Evolutionary conservation across 2,797 vertebrate genomes (phyloP).

Genomic region (Gobio occitaniae): DNA sequence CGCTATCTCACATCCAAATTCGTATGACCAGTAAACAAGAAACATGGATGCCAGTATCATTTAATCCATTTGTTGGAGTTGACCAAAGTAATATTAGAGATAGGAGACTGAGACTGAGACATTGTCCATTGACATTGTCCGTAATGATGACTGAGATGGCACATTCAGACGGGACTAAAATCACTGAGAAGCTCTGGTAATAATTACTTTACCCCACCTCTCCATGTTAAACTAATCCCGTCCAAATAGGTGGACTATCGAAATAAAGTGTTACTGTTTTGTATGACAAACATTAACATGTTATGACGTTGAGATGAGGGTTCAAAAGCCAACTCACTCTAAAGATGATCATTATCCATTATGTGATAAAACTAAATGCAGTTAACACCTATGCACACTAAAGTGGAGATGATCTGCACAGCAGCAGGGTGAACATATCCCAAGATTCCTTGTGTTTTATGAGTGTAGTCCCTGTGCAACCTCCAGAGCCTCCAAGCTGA

Average conservation of each 20-base stretch:
- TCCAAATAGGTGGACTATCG: background rate
- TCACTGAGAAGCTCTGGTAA: no score
- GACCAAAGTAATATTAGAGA: no score
- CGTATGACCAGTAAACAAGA: no score
- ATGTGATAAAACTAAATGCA: background rate
- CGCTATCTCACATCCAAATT: background rate
- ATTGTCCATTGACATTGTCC: no score
- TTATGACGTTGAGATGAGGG: background rate
- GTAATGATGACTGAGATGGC: no score
- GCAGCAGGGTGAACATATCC: background rate
- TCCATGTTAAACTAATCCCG: no score
- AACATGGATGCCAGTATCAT: no score
- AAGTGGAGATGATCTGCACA: background rate
- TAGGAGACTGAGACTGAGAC: no score
- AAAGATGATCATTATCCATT: background rate
- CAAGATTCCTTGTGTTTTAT: background rate
- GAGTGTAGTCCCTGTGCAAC: background rate
- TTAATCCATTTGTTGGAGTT: no score
- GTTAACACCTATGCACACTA: background rate
- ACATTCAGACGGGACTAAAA: no score
- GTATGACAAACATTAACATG: background rate
- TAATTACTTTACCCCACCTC: no score
- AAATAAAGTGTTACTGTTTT: background rate
- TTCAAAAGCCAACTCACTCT: background rate
- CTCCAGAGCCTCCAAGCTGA: slow-evolving; percentile 32